Conservation (phyloP, 2,113 vertebrate genomes). For the Lepus europaeus region DNA sequence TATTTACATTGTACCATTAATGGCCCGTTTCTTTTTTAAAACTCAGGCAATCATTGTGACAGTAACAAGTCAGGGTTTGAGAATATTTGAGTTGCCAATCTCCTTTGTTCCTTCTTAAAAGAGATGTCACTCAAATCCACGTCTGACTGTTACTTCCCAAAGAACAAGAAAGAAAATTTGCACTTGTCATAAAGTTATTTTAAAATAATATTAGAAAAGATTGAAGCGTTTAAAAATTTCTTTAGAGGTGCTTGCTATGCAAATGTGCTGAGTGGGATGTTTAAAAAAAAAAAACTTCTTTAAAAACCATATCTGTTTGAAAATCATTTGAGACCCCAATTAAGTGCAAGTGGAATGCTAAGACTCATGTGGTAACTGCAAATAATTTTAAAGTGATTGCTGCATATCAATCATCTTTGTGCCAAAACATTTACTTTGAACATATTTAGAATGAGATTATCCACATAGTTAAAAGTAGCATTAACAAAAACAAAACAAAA, state of each 20-base stretch:
- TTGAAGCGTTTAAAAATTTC: constrained; percentile 71
- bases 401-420: constrained; percentile 65
- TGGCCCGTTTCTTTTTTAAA: constrained; percentile 69
- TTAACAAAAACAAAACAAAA: constrained; percentile 58
- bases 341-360: constrained; percentile 29
- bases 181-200: constrained; percentile 77
- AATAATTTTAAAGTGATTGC: constrained; percentile 60
- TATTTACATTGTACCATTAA: constrained; percentile 77
- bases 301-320: constrained; percentile 62
- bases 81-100: constrained; percentile 54
- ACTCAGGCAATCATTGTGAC: constrained; percentile 67
- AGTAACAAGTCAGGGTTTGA: constrained; percentile 61
- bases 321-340: constrained; percentile 53
- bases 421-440: constrained; percentile 76
- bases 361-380: constrained; percentile 6
- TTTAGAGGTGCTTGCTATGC: constrained; percentile 53
- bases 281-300: constrained; percentile 32
- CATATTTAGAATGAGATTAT: constrained; percentile 61
- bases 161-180: constrained; percentile 79
- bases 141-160: constrained; percentile 69
- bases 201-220: constrained; percentile 73
- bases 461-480: constrained; percentile 22
- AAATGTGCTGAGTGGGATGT: constrained; percentile 55
- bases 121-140: constrained; percentile 67
- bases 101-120: constrained; percentile 78